Percentiles rank a stretch among this genome's conserved stretches.
phyloP scores from a whole-genome alignment of 1,140 invertebrate genomes.

The Rhyacophila brunnea region DNA sequence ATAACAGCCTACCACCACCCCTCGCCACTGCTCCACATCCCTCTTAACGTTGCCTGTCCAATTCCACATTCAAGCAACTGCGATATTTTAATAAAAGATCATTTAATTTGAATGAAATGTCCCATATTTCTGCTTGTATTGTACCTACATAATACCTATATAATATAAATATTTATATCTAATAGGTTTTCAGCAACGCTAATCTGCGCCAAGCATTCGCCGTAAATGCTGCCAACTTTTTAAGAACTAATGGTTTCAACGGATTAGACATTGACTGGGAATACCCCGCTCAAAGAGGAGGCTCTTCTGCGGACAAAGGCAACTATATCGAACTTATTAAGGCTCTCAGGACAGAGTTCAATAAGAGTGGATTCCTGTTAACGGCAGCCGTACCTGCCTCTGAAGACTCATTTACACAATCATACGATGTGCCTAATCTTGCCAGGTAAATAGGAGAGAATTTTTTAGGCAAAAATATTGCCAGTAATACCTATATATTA shows the following conservation, averaged over 20 bases:
- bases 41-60: too few relatives aligned
- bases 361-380: slow-evolving; percentile 52
- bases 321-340: slow-evolving; percentile 56
- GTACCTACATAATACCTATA: too few relatives aligned
- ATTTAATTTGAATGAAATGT: too few relatives aligned
- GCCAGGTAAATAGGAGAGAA: slow-evolving; percentile 41
- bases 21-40: too few relatives aligned
- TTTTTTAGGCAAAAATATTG: too few relatives aligned
- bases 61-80: too few relatives aligned
- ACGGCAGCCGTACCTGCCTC: slow-evolving; percentile 63
- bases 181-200: slow-evolving; percentile 69
- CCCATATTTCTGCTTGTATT: too few relatives aligned
- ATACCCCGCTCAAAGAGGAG: slow-evolving; percentile 60
- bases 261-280: slow-evolving; percentile 89
- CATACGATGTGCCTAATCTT: slow-evolving; percentile 60
- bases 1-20: too few relatives aligned
- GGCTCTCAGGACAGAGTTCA: slow-evolving; percentile 59
- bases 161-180: too few relatives aligned
- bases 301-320: slow-evolving; percentile 37
- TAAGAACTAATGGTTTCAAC: slow-evolving; percentile 80
- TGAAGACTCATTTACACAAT: slow-evolving; percentile 49
- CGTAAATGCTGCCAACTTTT: slow-evolving; percentile 69
- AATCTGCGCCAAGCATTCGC: slow-evolving; percentile 69
- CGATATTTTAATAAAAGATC: too few relatives aligned
- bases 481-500: too few relatives aligned